phyloP scores from a whole-genome alignment of 2,888 invertebrate species.

The Cordilura impudica region DNA sequence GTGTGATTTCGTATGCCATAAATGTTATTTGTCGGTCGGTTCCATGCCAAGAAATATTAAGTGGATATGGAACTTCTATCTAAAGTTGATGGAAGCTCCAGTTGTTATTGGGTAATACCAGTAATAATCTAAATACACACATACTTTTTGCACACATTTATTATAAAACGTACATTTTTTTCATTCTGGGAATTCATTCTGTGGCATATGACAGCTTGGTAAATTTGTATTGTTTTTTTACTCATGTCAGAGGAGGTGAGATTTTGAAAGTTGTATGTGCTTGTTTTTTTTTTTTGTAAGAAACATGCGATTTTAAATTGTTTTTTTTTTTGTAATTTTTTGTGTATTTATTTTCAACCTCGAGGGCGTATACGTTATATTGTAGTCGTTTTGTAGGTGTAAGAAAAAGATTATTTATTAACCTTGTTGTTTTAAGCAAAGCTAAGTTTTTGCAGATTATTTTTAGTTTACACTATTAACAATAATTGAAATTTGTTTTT shows the following conservation, averaged over 20 bases:
- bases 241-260: constrained; percentile 40
- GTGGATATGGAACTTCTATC: no score
- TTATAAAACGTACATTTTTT: no score
- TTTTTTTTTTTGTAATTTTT: constrained; percentile 14
- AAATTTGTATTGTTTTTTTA: constrained; percentile 25
- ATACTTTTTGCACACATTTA: no score
- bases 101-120: no score
- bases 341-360: constrained; percentile 7
- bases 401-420: constrained; percentile 57
- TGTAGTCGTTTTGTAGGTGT: constrained; percentile 55
- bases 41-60: no score
- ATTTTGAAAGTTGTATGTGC: constrained; percentile 14
- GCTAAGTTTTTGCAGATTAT: neutral
- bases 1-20: no score
- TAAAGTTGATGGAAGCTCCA: no score
- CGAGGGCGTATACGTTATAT: constrained; percentile 44
- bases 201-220: constrained; percentile 51
- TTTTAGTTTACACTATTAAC: constrained; percentile 17
- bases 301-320: constrained; percentile 46
- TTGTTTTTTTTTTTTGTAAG: constrained; percentile 19
- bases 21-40: no score
- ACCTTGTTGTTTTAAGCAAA: constrained; percentile 33
- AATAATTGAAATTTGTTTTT: neutral
- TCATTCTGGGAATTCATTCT: constrained; percentile 34
- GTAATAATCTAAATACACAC: no score